Evolutionary conservation across 1,140 invertebrate species (phyloP), one percentile per base, ranked within the genome.

Genomic region (Cydia pomonella): DNA sequence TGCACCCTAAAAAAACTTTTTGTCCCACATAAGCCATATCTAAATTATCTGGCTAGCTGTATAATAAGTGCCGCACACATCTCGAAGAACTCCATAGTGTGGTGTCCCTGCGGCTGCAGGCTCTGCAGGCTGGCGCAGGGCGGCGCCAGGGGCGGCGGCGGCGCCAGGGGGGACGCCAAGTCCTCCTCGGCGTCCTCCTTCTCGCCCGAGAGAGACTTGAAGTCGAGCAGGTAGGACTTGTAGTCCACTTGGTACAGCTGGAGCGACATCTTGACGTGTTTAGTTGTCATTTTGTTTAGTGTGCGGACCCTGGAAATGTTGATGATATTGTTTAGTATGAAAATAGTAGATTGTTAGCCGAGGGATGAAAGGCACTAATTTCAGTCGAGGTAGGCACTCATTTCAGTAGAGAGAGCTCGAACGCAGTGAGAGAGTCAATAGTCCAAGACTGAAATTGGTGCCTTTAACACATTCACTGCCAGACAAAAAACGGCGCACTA

Each of bases 31-130:
- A 27, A 27, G 25, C 3, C 25, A 27, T 27, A 27, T 2, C 29
- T 1, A 7, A 33, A 38, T 93, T 95, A 99, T 93, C 98, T 97
- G 33, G 99, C 99, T 71, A 99, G 94, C 84, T 99, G 98, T 71
- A 98, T 99, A 82, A 99, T 99, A 16, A 99, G 94, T 29, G 98
- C 97, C 25, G 99, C 98, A 93, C 99, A 99, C 98, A 99, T 99
- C 94, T 99, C 99, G 92, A 99, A 99, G 94, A 99, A 99, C 94
- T 99, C 99, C 97, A 99, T 99, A 3, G 98, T 99, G 91, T 99
- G 98, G 87, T 99, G 98, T 27, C 96, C 95, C 88, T 80, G 93
- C 0, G 82, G 75, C 53, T 78, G 77, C 16, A 80, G 83, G 74
- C 88, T 12, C 53, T 21, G 63, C 73, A 93, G 89, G 83, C 93